These are phyloP conservation scores for Panurus biarmicus DNA, from an alignment of 2,113 vertebrate species.

Conservation along the genomic window DNA sequence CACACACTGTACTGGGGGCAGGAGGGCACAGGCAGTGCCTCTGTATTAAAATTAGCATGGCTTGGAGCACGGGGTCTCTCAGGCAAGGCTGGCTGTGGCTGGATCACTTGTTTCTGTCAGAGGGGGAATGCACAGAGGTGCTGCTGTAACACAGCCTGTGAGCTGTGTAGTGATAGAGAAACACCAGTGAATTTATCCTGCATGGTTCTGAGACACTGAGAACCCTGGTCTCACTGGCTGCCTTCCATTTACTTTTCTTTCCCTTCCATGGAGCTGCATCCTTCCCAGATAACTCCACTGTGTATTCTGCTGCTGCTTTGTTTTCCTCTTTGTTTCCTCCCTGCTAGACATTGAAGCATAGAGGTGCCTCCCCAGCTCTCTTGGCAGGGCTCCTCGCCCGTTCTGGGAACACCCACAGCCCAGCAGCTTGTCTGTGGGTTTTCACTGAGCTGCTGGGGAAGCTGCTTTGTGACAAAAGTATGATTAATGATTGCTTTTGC, in stretches of 20 bases:
- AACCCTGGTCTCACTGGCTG: not conserved
- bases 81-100: not conserved
- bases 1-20: fast-evolving
- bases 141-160: not conserved
- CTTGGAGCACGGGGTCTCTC: fast-evolving
- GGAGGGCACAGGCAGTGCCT: not conserved
- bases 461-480: constrained; percentile 8
- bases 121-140: not conserved
- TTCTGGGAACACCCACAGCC: not conserved
- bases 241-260: not conserved
- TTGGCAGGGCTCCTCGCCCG: not conserved
- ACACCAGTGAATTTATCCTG: not conserved
- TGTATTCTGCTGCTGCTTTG: not conserved
- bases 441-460: not conserved
- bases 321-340: not conserved
- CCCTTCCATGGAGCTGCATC: not conserved
- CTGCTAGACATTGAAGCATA: not conserved
- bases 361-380: not conserved
- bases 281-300: not conserved
- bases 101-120: not conserved
- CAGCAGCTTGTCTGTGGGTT: not conserved
- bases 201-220: not conserved
- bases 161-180: not conserved
- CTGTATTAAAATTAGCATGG: fast-evolving
- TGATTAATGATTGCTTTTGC: constrained; percentile 56